These are phyloP conservation scores for Pollenia amentaria DNA, from an alignment of 2,888 invertebrate species.

Conservation along the genomic window DNA sequence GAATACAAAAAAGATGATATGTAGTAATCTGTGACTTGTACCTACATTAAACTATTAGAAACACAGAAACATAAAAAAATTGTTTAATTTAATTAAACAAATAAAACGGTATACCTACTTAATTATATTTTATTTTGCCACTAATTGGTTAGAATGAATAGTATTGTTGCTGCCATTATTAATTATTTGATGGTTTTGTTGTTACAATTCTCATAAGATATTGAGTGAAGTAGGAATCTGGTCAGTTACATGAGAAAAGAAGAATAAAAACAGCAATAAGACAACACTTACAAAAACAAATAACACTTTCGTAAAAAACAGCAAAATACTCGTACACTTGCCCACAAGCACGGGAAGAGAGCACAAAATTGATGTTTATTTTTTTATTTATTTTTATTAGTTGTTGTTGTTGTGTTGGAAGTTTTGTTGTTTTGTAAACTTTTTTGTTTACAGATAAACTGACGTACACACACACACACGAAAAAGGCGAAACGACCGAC, in stretches of 20 bases:
- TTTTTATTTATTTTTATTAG: neutral
- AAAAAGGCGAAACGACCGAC: neutral
- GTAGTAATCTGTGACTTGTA: too few relatives aligned
- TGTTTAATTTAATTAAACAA: constrained; percentile 39
- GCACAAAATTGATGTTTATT: neutral
- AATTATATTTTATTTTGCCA: constrained; percentile 56
- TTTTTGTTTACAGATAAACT: constrained; percentile 42
- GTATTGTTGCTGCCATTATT: constrained; percentile 9
- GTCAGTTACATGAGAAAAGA: constrained; percentile 29
- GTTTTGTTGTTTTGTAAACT: constrained; percentile 37
- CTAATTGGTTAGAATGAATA: constrained; percentile 40
- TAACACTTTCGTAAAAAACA: constrained; percentile 31
- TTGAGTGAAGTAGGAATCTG: constrained; percentile 36
- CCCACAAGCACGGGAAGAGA: neutral
- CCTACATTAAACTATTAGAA: neutral
- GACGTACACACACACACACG: constrained; percentile 30
- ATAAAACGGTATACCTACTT: constrained; percentile 14
- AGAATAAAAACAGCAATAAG: constrained; percentile 6
- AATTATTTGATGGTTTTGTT: constrained; percentile 1
- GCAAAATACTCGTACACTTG: constrained; percentile 4
- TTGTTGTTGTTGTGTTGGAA: constrained; percentile 33
- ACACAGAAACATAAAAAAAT: constrained; percentile 1
- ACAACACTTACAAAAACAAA: neutral
- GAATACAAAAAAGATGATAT: too few relatives aligned
- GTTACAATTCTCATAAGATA: constrained; percentile 15